These are phyloP conservation scores for Nomada flava DNA, from an alignment of 2,888 invertebrate genomes.

Conservation along the genomic window DNA sequence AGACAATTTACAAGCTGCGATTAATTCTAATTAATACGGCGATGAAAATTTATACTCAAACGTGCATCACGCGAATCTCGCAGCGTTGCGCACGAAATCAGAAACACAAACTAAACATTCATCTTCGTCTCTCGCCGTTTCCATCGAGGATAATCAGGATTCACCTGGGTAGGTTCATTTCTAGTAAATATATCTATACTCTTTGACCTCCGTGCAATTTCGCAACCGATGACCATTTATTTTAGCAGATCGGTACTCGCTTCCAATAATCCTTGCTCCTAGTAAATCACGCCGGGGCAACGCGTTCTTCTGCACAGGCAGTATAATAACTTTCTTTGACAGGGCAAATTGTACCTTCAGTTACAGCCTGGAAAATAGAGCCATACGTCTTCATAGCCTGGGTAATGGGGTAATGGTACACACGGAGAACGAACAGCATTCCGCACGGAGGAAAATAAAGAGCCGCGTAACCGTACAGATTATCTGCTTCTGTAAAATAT, in stretches of 20 bases:
- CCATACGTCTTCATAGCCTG: conserved; percentile 57
- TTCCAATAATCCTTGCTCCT: conserved; percentile 8
- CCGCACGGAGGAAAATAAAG: conserved; percentile 43
- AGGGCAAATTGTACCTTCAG: conserved; percentile 55
- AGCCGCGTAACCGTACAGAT: conserved; percentile 47
- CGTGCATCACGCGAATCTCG: no score
- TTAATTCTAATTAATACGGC: no score
- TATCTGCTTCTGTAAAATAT: conserved; percentile 52
- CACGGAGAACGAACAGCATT: conserved; percentile 39
- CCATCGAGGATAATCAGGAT: neutral
- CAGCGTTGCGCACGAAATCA: no score
- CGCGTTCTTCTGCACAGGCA: conserved; percentile 16
- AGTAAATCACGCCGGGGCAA: conserved; percentile 9
- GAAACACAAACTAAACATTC: neutral
- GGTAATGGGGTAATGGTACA: conserved; percentile 57
- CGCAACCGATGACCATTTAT: conserved; percentile 1
- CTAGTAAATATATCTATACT: neutral
- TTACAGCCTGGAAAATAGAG: conserved; percentile 56
- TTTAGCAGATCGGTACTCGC: conserved; percentile 12
- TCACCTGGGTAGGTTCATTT: neutral
- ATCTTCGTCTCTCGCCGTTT: neutral
- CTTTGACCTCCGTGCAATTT: neutral
- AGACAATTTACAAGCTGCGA: no score
- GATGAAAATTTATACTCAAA: no score
- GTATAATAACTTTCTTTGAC: conserved; percentile 53